Base-by-base conservation (phyloP, 1,140 invertebrate genomes). In the Drosophila punjabiensis region DNA sequence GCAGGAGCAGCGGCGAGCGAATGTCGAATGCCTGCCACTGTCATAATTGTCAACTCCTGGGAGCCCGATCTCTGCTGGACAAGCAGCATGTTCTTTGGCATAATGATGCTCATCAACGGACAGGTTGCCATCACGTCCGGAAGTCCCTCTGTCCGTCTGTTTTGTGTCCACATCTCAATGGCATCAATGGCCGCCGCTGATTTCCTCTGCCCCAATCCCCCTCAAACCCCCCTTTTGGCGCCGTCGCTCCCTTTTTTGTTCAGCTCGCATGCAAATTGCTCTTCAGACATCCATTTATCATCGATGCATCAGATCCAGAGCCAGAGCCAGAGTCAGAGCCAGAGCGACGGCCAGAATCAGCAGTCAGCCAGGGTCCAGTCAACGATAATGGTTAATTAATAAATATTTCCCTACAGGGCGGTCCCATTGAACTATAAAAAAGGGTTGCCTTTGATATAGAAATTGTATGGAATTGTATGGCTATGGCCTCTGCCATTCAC, bases 331-430 rank as follows among this genome's bases (percentile, higher is more conserved):
- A 47, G 43, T 18, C 69, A 58, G 35, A n/a, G 33, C n/a, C 70
- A 52, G 35, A n/a, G 33, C n/a, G 68, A 53, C 68, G 39, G 32
- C 43, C 65, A 43, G 43, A 68, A 65, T 70, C 74, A 77, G 55
- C 73, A 59, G 63, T 50, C 62, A 55, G 53, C 62, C 32, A 39
- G 70, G 43, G 50, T 28, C 52, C 74, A 79, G 65, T 50, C 82
- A 80, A 30, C 73, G 87, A 81, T 82, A 91, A 90, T 90, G 79
- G 86, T 91, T 90, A 90, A 90, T 90, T 90, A 90, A 90, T 90
- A 90, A 86, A 90, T 89, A 87, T 83, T 78, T 78, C 48, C 69
- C 56, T 66, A 63, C 59, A 39, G 32, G 60, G 41, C 32, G 48
- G 16, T 58, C 50, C 70, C 58, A 77, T 66, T 77, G 50, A 66